Base-by-base conservation (phyloP, 1,140 invertebrate species). In the Bilobella aurantiaca region DNA sequence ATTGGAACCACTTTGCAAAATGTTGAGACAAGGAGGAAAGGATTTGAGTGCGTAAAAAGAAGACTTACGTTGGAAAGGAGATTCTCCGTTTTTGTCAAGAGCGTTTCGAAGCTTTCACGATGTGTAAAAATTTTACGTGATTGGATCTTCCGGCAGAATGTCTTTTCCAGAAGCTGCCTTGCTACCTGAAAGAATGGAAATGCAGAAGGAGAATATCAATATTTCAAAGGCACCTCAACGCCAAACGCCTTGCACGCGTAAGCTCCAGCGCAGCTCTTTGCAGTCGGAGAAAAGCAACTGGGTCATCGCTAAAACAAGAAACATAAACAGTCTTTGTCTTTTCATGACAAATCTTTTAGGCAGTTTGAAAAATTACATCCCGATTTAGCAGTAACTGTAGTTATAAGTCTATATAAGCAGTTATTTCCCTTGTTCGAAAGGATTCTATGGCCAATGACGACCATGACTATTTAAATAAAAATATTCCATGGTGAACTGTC, bases 71-170 rank as follows among this genome's bases (percentile, higher is more conserved):
- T 90, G 68, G 81, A 84, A 47, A 96, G 79, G 76, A 93, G 89
- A 71, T 93, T 88, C 79, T 96, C 91, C 32, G 91, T 87, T 78
- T 96, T 93, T 58, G 82, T 83, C 46, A 96, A 83, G 66, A 94
- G 87, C 62, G 88, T 86, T 77, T 96, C 93, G 78, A 92, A 92
- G 68, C 87, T 88, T 75, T 96, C 92, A 63, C 93, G 83, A 79
- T 95, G 92, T 18, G 85, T 83, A 79, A 95, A 95, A 56, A 96
- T 75, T 81, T 95, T 95, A 70, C 90, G 83, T 1, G 91, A 89
- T 78, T 96, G 92, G 61, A 95, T 88, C 79, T 95, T 95, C 73
- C 92, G 85, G 76, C 93, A 87, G 77, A 93, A 94, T 69, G 89
- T 91, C 74, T 87, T 86, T 74, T 96, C 93, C 60, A 94, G 80